Conservation (phyloP, 2,888 invertebrate species). For the Nephrotoma guestfalica region DNA sequence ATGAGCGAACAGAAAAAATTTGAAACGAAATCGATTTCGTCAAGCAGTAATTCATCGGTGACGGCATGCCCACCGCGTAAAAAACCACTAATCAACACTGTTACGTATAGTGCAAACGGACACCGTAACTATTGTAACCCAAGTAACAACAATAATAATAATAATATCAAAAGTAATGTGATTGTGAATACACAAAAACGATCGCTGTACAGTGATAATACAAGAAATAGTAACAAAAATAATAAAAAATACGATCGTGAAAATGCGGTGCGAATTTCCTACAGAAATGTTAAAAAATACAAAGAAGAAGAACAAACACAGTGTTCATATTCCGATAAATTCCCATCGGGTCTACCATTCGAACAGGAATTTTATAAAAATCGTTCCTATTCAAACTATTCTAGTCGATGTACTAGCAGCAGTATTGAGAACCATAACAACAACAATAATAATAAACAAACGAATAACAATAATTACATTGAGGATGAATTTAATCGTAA, state of each 20-base stretch:
- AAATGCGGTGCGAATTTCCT: background rate
- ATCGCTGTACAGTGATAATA: background rate
- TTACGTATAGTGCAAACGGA: background rate
- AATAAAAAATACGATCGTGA: background rate
- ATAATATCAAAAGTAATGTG: background rate
- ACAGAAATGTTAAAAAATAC: background rate
- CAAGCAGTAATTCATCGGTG: background rate
- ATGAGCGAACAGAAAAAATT: background rate
- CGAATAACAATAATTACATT: slow-evolving; percentile 6
- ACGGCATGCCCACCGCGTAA: background rate
- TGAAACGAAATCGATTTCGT: background rate
- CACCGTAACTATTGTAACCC: background rate
- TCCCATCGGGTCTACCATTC: slow-evolving; percentile 30
- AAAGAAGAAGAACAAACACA: background rate
- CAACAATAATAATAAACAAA: background rate
- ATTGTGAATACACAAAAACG: background rate
- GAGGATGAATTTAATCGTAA: slow-evolving; percentile 31
- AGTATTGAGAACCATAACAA: slow-evolving; percentile 15
- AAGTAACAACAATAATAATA: background rate
- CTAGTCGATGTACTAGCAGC: slow-evolving; percentile 31
- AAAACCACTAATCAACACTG: background rate
- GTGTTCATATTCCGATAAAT: slow-evolving; percentile 30
- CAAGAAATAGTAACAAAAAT: background rate
- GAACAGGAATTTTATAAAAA: slow-evolving; percentile 27
- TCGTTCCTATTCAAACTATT: slow-evolving; percentile 27